Conservation (phyloP, 2,888 invertebrate species). For the Torymus aiolomorphi region DNA sequence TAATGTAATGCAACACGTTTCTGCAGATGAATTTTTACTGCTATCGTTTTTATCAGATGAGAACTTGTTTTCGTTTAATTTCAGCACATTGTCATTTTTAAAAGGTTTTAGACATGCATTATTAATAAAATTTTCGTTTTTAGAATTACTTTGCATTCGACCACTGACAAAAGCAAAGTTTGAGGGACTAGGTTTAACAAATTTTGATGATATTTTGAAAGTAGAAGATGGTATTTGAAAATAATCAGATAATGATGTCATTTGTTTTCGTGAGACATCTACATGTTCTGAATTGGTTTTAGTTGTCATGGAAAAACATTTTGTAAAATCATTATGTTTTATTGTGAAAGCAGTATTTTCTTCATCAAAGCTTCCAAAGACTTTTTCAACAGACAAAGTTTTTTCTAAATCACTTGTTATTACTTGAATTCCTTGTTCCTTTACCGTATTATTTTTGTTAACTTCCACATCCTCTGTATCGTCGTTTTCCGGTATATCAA, state of each 20-base stretch:
- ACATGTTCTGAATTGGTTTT: conserved; percentile 9
- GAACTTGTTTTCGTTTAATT: too few species aligned
- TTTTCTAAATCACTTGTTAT: conserved; percentile 1
- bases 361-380: conserved; percentile 25
- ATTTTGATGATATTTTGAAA: conserved; percentile 11
- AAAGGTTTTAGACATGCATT: too few species aligned
- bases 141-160: neutral
- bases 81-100: too few species aligned
- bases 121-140: too few species aligned
- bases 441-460: conserved; percentile 38
- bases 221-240: conserved; percentile 41
- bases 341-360: neutral
- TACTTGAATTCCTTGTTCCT: conserved; percentile 2
- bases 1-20: neutral
- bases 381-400: conserved; percentile 39
- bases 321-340: conserved; percentile 16
- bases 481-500: conserved; percentile 63
- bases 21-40: conserved; percentile 8
- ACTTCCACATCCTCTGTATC: conserved; percentile 47
- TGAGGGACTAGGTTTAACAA: neutral
- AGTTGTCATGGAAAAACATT: neutral
- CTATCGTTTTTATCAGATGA: too few species aligned
- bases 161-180: conserved; percentile 3
- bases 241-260: conserved; percentile 32
- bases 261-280: conserved; percentile 13